These are phyloP conservation scores for Ochropleura leucogaster DNA, from an alignment of 2,888 invertebrate genomes.

Conservation along the genomic window DNA sequence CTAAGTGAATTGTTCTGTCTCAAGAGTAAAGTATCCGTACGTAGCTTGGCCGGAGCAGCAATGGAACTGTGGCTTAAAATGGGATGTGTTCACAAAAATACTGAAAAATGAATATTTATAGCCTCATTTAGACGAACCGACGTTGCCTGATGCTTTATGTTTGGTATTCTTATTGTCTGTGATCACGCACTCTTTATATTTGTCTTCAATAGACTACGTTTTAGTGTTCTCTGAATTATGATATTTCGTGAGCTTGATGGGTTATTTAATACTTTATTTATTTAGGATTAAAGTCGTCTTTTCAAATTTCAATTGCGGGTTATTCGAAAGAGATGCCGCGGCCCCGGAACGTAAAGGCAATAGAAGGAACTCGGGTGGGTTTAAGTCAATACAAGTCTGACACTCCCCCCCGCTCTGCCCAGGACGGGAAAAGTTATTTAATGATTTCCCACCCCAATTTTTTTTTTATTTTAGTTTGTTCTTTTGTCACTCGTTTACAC, in stretches of 20 bases:
- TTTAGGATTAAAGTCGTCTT: not conserved
- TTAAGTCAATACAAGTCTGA: too few relatives aligned
- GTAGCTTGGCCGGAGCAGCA: not conserved
- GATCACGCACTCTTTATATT: conserved; percentile 43
- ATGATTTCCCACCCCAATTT: too few relatives aligned
- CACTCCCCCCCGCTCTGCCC: too few relatives aligned
- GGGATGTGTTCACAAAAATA: conserved; percentile 30
- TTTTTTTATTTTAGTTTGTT: too few relatives aligned
- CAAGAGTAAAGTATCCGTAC: too few relatives aligned
- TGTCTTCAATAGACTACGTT: conserved; percentile 8
- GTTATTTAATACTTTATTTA: conserved; percentile 4
- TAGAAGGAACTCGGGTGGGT: too few relatives aligned
- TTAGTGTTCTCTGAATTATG: not conserved
- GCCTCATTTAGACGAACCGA: conserved; percentile 33
- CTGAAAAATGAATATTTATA: conserved; percentile 59
- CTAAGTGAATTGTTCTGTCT: too few relatives aligned
- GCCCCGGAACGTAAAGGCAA: too few relatives aligned
- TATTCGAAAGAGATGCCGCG: too few relatives aligned
- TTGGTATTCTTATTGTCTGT: conserved; percentile 39
- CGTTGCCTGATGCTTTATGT: conserved; percentile 35
- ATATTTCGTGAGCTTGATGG: not conserved
- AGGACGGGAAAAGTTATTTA: too few relatives aligned
- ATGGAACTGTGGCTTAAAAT: conserved; percentile 4
- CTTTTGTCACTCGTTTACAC: too few relatives aligned
- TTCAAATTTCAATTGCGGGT: not conserved